Evolutionary conservation across 2,888 invertebrate genomes (phyloP), one percentile per base, ranked within the genome.

Genomic region (Geotrupes spiniger): DNA sequence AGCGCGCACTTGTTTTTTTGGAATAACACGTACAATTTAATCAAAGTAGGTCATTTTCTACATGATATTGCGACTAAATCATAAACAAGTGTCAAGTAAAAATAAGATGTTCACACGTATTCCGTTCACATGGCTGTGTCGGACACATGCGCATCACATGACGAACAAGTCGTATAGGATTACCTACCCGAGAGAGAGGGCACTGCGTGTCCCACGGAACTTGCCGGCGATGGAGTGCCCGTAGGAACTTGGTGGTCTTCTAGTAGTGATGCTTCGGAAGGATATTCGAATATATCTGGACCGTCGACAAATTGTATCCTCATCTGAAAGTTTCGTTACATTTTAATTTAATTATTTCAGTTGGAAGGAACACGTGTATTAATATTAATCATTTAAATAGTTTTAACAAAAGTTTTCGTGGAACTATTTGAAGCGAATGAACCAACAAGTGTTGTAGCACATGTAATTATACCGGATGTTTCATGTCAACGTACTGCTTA

Each of bases 261-360:
- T 65, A 84, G 73, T 65, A 92, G 76, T 36, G 91, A 90, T 52
- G 85, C 82, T 77, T 95, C 95, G 49, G 92, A 92, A 43, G 94
- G 94, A 75, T 96, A 96, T 77, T 95, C 95, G 76, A 89, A 93
- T 43, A 90, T 89, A 59, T 87, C 84, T 59, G 92, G 92, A 46
- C 89, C 82, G 71, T 95, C 94, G 74, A 92, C 87, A 76, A 95
- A 95, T 66, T 89, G 86, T 66, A 95, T 89, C 73, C 84, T 89
- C 69, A 91, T 76, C 92, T 94, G 83, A 64, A 78, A 66, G 52
- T 60, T 42, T 21, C 6, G 21, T 21, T 21, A 4, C 3, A 21
- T 21, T 21, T 3, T 21, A 21, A 21, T 21, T n/a, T n/a, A n/a
- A n/a, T n/a, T n/a, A n/a, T n/a, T n/a, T n/a, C n/a, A n/a, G n/a